A percentile compares a stretch with the other conserved stretches of the same genome.
Conservation (phyloP, 2,888 invertebrate species). For the Operophtera brumata region DNA sequence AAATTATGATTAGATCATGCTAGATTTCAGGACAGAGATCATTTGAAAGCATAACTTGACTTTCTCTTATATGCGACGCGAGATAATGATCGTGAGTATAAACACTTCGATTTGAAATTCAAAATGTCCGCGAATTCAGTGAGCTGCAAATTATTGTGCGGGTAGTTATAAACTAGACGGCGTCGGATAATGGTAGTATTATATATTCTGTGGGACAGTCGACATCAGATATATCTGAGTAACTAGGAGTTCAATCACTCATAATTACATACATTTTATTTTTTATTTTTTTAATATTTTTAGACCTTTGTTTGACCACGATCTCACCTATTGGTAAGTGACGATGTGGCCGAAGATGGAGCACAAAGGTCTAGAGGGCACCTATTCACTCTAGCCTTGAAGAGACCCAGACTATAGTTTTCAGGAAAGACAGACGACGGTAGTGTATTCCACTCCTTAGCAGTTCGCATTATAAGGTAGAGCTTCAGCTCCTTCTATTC, state of each 20-base stretch:
- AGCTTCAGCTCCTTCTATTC: too few species aligned
- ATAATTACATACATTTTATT: neutral
- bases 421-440: too few species aligned
- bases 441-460: too few species aligned
- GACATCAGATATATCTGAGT: neutral
- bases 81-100: constrained; percentile 61
- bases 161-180: constrained; percentile 37
- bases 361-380: too few species aligned
- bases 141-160: constrained; percentile 46
- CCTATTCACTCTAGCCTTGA: too few species aligned
- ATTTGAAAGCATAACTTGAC: constrained; percentile 41
- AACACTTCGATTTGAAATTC: constrained; percentile 65
- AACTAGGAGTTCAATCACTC: neutral
- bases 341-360: too few species aligned
- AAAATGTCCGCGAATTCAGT: constrained; percentile 51
- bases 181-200: constrained; percentile 20
- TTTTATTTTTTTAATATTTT: too few species aligned
- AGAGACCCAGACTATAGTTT: too few species aligned
- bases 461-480: too few species aligned
- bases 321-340: too few species aligned
- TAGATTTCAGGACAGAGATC: constrained; percentile 59
- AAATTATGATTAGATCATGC: constrained; percentile 67
- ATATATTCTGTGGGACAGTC: constrained; percentile 3
- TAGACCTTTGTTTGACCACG: too few species aligned
- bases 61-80: constrained; percentile 39